Evolutionary conservation across 2,797 vertebrate species (phyloP), one percentile per base, ranked within the genome.

Genomic region (Amniataba percoides): DNA sequence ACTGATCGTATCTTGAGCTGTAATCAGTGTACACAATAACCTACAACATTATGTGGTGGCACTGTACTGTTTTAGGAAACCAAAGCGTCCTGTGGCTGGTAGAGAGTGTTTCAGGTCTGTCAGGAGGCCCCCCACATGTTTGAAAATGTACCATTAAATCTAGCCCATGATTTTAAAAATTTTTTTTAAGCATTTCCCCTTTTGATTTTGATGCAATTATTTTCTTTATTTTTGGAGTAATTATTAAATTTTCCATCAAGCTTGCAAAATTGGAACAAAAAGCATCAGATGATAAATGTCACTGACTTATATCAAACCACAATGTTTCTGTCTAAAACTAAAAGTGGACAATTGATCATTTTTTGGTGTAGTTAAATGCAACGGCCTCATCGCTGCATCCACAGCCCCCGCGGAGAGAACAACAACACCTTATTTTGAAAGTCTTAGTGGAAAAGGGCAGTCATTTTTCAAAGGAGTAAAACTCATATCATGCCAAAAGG

Each of bases 51-150:
- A 6, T 2, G 3, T 74, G 13, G 14, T 16, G 9, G 5, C 39
- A 39, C 70, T 55, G 27, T 31, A 14, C 5, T 76, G 6, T 62
- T 42, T 25, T 36, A 18, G 43, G 63, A 71, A 51, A 71, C 3
- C n/a, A 3, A 58, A 36, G 36, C 1, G 1, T 27, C 57, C 66
- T 31, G 27, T 5, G 5, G 27, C 27, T 31, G 27, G 27, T 31
- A 31, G 27, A 31, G 27, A 31, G 27, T 31, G 27, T 31, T 31
- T 31, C 1, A 31, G 27, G 27, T 31, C 27, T 31, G 46, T 66
- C 13, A 53, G 45, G 58, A 46, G 16, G 19, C n/a, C n/a, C n/a
- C n/a, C 19, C 15, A 27, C 51, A 42, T 46, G 19, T 27, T 27
- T 46, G 25, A 25, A 36, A 25, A 21, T 31, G 2, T 23, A 25